Percentiles rank a stretch among this genome's conserved stretches.
These are phyloP conservation scores for Sebastes minor DNA, from an alignment of 2,797 vertebrate genomes.

Conservation along the genomic window DNA sequence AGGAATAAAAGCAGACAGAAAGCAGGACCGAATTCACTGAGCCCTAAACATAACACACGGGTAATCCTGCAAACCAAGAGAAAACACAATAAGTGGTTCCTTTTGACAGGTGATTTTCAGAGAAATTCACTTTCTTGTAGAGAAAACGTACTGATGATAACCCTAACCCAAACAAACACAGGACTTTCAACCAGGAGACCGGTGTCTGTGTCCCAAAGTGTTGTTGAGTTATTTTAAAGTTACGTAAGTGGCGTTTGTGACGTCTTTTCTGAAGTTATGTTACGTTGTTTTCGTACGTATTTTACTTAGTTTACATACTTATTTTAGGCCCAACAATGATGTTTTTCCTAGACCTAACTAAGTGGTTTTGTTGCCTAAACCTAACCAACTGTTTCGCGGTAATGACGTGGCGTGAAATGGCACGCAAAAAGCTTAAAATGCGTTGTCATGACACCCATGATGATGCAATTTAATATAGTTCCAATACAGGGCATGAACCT, in stretches of 20 bases:
- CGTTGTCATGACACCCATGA: not conserved
- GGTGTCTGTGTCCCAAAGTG: not conserved
- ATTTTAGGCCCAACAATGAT: not conserved
- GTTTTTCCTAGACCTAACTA: not conserved
- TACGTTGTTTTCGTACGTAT: not conserved
- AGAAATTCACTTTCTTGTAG: not conserved
- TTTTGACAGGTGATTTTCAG: conserved; percentile 18
- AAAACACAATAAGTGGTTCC: conserved; percentile 15
- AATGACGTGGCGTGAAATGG: not conserved
- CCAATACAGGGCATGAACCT: no score
- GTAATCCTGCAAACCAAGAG: conserved; percentile 33
- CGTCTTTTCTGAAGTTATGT: accelerated
- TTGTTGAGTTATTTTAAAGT: no score
- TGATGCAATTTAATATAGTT: no score
- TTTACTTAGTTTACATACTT: not conserved
- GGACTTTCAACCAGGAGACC: not conserved
- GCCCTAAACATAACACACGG: not conserved
- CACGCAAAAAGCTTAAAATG: not conserved
- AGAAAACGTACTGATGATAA: not conserved
- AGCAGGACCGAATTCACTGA: conserved; percentile 2
- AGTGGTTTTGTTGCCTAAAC: not conserved
- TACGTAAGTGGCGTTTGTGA: no score
- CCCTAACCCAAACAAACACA: not conserved
- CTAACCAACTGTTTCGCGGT: not conserved
- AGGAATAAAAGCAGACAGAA: conserved; percentile 4